These are phyloP conservation scores for Mustela lutreola DNA, from an alignment of 2,113 vertebrate species.

Conservation along the genomic window DNA sequence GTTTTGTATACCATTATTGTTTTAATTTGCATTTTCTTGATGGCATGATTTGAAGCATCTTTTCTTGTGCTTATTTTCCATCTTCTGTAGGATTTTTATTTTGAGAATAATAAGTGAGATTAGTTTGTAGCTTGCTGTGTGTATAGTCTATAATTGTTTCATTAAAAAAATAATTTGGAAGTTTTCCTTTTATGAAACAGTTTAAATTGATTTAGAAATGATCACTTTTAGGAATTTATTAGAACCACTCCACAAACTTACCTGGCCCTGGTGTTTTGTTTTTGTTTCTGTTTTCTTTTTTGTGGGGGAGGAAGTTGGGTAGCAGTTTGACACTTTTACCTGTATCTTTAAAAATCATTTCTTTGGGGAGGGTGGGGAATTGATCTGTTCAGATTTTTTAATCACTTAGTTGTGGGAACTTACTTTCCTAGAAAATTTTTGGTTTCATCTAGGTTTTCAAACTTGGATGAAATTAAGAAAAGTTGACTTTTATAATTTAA, in stretches of 20 bases:
- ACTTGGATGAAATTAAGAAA: background rate
- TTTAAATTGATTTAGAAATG: background rate
- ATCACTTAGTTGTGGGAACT: background rate
- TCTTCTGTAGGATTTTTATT: background rate
- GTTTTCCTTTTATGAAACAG: background rate
- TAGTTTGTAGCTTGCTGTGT: background rate
- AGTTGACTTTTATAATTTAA: background rate
- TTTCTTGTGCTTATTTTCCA: background rate
- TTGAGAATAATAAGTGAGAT: background rate
- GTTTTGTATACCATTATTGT: background rate
- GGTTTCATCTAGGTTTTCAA: background rate
- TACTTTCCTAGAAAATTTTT: background rate
- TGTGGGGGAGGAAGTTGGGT: background rate
- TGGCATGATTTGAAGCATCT: background rate
- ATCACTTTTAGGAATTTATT: background rate
- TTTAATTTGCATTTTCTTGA: background rate
- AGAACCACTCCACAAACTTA: background rate
- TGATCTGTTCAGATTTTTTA: background rate
- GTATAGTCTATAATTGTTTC: background rate
- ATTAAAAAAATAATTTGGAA: background rate
- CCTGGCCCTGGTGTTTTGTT: background rate
- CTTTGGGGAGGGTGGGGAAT: background rate
- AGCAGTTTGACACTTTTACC: background rate
- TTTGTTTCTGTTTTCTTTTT: background rate
- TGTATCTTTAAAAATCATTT: background rate